Evolutionary conservation across 2,113 vertebrate species (phyloP).

Genomic region (Clinocottus analis): DNA sequence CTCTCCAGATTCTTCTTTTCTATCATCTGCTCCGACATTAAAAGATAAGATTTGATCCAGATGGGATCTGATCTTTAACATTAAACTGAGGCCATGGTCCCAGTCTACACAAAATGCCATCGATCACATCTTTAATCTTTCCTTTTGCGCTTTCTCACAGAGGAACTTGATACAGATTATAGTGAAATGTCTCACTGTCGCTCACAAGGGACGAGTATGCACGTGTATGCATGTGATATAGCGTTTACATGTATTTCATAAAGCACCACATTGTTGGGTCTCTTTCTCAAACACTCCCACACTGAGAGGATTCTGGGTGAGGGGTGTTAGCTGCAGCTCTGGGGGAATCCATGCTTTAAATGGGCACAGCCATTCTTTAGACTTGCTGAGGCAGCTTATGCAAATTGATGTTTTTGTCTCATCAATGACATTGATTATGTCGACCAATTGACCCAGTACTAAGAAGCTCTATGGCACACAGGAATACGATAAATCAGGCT

Average conservation of each 20-base stretch:
- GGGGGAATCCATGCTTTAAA: no score
- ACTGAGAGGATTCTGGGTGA: neutral
- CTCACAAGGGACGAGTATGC: neutral
- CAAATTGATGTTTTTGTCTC: neutral
- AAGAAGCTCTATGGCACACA: neutral
- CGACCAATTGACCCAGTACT: neutral
- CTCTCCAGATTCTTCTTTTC: conserved; percentile 45
- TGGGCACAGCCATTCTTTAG: neutral
- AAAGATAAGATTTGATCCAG: conserved; percentile 71
- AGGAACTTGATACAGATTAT: conserved; percentile 43
- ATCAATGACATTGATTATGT: neutral
- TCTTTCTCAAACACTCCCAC: no score
- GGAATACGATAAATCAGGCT: conserved; percentile 11
- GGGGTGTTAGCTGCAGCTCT: neutral
- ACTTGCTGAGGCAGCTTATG: neutral
- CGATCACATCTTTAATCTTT: conserved; percentile 69
- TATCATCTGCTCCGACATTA: conserved; percentile 65
- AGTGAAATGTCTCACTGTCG: conserved; percentile 37
- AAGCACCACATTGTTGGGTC: no score
- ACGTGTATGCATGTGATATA: neutral
- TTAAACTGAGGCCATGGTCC: conserved; percentile 61
- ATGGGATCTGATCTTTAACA: conserved; percentile 72
- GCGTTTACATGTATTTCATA: neutral
- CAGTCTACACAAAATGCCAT: conserved; percentile 56
- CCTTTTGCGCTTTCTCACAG: conserved; percentile 47